Conservation (phyloP, 2,797 vertebrate genomes). For the Cyclopterus lumpus region DNA sequence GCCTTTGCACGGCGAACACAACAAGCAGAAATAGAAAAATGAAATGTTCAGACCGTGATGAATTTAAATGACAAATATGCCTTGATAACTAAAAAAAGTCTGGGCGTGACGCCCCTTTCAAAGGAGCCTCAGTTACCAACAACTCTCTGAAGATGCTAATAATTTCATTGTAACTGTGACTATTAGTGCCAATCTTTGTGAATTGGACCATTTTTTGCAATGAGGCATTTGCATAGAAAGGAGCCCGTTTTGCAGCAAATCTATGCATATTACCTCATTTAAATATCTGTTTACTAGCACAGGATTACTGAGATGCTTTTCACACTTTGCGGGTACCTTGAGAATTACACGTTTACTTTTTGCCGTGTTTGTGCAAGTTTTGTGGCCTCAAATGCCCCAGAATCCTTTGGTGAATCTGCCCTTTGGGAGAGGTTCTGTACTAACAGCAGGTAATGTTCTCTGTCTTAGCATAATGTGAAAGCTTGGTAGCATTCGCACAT, state of each 20-base stretch:
- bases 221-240: slow-evolving; percentile 1
- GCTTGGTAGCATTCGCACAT: background rate
- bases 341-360: background rate
- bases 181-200: background rate
- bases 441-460: background rate
- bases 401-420: background rate
- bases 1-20: background rate
- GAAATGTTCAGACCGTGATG: background rate
- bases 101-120: background rate
- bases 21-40: background rate
- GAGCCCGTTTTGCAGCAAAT: background rate
- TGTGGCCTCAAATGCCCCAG: background rate
- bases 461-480: background rate
- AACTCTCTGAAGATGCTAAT: background rate
- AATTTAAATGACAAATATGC: background rate
- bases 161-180: background rate
- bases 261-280: background rate
- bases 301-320: background rate
- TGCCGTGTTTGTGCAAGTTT: background rate
- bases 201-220: background rate
- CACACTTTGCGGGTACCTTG: background rate
- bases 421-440: no score
- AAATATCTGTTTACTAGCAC: background rate
- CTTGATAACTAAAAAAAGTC: background rate
- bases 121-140: background rate